Conservation (phyloP, 1,140 invertebrate species). For the Macrostomum lignano region DNA sequence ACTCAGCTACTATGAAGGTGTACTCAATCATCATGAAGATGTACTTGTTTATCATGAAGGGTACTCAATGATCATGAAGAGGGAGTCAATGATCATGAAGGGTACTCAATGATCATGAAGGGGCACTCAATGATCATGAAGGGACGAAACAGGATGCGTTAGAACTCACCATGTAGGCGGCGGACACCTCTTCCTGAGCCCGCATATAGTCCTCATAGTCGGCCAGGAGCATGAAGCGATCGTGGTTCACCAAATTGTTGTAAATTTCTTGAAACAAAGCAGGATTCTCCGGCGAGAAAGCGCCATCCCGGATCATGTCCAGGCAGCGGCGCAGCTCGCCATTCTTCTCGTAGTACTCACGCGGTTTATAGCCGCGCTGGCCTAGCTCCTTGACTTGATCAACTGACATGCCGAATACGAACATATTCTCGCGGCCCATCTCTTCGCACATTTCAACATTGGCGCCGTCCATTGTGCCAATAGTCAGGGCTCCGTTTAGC, state of each 20-base stretch:
- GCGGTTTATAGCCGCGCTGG: conserved; percentile 3
- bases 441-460: conserved; percentile 8
- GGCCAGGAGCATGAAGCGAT: conserved; percentile 6
- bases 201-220: conserved; percentile 6
- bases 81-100: too few species aligned
- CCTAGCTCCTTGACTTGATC: conserved; percentile 4
- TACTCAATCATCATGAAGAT: too few species aligned
- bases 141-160: too few species aligned
- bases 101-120: too few species aligned
- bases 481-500: conserved; percentile 7
- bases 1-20: too few species aligned
- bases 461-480: conserved; percentile 7
- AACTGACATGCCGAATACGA: conserved; percentile 8
- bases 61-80: too few species aligned
- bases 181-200: conserved; percentile 1
- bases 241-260: conserved; percentile 5
- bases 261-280: conserved; percentile 7
- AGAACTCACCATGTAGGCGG: conserved; percentile 1
- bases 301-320: conserved; percentile 6
- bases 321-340: conserved; percentile 3
- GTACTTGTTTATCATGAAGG: too few species aligned
- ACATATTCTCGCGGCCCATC: conserved; percentile 7
- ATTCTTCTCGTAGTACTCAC: conserved; percentile 5
- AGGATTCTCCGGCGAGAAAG: conserved; percentile 5
- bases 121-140: too few species aligned